Evolutionary conservation across 2,797 vertebrate genomes (phyloP), one percentile per base, ranked within the genome.

Genomic region (Mus spretus): DNA sequence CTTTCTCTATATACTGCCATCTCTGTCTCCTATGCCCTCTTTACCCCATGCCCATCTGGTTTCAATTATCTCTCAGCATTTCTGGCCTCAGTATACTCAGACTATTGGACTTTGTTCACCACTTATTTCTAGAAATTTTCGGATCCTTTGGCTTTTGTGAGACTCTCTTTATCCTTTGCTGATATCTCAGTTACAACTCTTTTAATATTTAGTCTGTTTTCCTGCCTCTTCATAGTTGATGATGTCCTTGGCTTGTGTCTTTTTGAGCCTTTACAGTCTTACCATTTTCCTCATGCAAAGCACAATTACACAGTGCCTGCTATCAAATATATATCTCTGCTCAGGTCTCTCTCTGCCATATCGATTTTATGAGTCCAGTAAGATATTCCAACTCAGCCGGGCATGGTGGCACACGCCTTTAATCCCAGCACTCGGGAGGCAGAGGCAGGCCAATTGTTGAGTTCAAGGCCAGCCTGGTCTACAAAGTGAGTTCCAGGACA

Each of bases 211-310:
- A 28, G 47, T 88, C 91, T 65, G 59, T 89, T 90, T 91, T 28
- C 37, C 92, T 85, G 59, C 37, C 84, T 92, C 44, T 88, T 89
- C 78, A 70, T 61, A 96, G 80, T 65, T 92, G 75, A 10, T 83
- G 72, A 40, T 93, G 63, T 88, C 8, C n/a, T 88, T 94, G 31
- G 13, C 50, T 31, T 92, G 11, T 26, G 75, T 44, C 74, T 92
- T 44, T 91, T 82, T 88, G 28, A 84, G 55, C 85, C 57, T 95
- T 91, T 72, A 89, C 2, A 90, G 34, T 95, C 77, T 65, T 84
- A 83, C 61, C 14, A 75, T 57, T 89, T 93, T 86, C 50, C 31
- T 91, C 87, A 74, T 63, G 13, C 92, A 92, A 40, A 75, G 20
- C 15, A 90, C 65, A 94, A 82, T 57, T 86, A 95, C 91, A 89